Evolutionary conservation across 2,113 vertebrate genomes (phyloP).

Genomic region (Rhagologus leucostigma): DNA sequence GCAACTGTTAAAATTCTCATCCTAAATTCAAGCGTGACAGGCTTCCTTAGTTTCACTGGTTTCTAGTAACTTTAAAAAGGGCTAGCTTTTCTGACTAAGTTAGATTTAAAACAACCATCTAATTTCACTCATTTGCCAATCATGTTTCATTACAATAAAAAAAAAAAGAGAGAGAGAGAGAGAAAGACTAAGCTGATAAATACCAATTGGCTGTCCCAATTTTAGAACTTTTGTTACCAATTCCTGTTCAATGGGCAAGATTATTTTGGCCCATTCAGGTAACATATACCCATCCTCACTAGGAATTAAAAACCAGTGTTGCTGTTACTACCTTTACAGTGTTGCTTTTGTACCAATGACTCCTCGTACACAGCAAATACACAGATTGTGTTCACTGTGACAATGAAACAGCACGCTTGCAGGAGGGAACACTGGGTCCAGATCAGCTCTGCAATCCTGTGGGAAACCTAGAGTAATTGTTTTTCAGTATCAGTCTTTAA

Average conservation of each 20-base stretch:
- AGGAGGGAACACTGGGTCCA: background rate
- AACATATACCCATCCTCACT: background rate
- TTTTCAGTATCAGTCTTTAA: background rate
- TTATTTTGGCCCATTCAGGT: background rate
- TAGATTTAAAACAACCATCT: background rate
- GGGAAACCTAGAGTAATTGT: background rate
- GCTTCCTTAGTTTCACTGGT: background rate
- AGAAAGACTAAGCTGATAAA: background rate
- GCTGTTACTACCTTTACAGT: background rate
- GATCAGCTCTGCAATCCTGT: background rate
- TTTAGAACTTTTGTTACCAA: background rate
- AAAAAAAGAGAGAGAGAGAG: background rate
- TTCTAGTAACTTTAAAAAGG: background rate
- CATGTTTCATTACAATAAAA: background rate
- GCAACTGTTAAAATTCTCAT: background rate
- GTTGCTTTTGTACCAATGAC: background rate
- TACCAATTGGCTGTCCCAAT: background rate
- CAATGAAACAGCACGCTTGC: background rate
- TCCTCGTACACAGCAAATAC: background rate
- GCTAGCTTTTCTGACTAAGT: background rate
- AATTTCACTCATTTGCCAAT: background rate
- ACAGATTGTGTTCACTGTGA: background rate
- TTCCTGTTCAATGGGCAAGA: background rate
- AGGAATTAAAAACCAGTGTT: background rate
- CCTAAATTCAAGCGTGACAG: background rate